phyloP scores from a whole-genome alignment of 1,140 invertebrate species.

The Procambarus virginalis region DNA sequence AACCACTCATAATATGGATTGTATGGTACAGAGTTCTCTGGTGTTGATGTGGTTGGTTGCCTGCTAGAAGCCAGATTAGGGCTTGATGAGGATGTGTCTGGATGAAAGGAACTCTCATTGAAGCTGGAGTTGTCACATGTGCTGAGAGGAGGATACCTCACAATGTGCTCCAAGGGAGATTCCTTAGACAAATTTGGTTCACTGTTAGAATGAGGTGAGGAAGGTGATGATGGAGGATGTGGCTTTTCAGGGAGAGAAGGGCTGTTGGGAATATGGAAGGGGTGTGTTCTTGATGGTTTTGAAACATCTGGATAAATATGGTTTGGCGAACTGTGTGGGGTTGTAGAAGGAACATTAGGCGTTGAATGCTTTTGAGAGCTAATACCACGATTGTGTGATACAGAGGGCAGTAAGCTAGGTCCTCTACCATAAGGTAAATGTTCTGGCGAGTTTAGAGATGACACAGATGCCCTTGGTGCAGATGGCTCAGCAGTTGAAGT shows the following conservation, averaged over 20 bases:
- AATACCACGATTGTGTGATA: neutral
- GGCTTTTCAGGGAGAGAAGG: constrained; percentile 15
- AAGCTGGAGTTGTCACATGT: constrained; percentile 29
- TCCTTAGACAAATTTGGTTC: constrained; percentile 34
- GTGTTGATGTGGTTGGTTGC: neutral
- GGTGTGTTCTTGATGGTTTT: neutral
- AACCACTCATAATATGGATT: constrained; percentile 46
- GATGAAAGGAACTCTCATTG: constrained; percentile 38
- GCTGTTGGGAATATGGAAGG: constrained; percentile 8
- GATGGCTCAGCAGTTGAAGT: constrained; percentile 2
- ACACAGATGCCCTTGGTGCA: constrained; percentile 30
- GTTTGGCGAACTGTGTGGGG: neutral
- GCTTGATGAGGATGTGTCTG: constrained; percentile 46
- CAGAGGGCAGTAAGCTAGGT: neutral
- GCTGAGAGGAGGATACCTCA: constrained; percentile 37
- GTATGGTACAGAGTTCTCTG: constrained; percentile 6
- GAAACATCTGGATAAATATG: constrained; percentile 17
- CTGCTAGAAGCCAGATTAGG: constrained; percentile 29
- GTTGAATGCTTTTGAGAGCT: neutral
- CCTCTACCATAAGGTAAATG: neutral
- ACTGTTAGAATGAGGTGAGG: constrained; percentile 33
- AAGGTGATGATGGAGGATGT: neutral
- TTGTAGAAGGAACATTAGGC: neutral
- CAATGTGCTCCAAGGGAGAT: neutral
- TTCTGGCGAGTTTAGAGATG: neutral